A percentile compares a stretch with the other conserved stretches of the same genome.
Evolutionary conservation across 2,797 vertebrate species (phyloP).

Genomic region (Hemibagrus guttatus): DNA sequence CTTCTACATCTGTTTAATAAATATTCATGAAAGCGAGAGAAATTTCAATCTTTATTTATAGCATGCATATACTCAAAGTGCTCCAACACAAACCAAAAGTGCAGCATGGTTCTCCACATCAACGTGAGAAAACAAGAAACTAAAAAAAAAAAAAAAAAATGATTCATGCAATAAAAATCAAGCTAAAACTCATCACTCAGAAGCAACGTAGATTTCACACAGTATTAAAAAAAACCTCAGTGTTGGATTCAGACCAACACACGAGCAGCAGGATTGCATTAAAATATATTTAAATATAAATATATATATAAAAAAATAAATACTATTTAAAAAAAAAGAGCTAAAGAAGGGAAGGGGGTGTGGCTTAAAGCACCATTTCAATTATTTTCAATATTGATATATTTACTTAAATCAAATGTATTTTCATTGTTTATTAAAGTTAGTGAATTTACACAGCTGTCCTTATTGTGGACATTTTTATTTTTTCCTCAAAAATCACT

Average conservation of each 20-base stretch:
- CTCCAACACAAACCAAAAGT: conserved; percentile 31
- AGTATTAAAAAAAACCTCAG: conserved; percentile 11
- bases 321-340: background rate
- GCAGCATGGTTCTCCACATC: background rate
- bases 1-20: background rate
- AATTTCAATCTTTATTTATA: conserved; percentile 48
- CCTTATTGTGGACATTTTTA: background rate
- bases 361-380: background rate
- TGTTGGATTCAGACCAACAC: conserved; percentile 13
- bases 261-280: background rate
- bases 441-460: background rate
- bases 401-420: background rate
- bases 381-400: background rate
- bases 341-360: background rate
- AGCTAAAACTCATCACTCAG: conserved; percentile 24
- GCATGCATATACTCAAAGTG: conserved; percentile 15
- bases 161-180: conserved; percentile 1
- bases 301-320: conserved; percentile 9
- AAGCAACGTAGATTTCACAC: background rate
- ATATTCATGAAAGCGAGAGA: background rate
- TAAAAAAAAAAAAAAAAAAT: background rate
- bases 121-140: too few relatives aligned
- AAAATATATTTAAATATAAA: conserved; percentile 3
- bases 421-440: too few relatives aligned
- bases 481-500: too few relatives aligned